Conservation (phyloP, 2,113 vertebrate genomes). For the Irena cyanogastra region DNA sequence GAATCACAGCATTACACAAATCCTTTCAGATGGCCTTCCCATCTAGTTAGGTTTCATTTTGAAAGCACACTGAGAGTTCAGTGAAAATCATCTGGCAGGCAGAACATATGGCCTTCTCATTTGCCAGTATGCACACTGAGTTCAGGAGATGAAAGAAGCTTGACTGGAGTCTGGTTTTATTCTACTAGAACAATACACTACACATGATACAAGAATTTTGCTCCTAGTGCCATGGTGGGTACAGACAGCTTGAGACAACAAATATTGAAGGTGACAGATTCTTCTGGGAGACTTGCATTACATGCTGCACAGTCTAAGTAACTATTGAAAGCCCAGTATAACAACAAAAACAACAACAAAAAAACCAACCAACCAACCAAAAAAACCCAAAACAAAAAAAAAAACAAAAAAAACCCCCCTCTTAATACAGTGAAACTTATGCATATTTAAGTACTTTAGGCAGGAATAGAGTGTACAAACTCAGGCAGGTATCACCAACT, state of each 20-base stretch:
- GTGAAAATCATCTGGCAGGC: neutral
- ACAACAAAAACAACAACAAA: too few relatives aligned
- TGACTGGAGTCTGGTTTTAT: neutral
- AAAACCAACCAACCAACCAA: too few relatives aligned
- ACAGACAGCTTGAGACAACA: neutral
- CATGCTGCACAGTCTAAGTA: neutral
- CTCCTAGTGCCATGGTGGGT: accelerated
- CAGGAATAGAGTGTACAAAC: neutral
- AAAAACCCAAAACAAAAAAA: too few relatives aligned
- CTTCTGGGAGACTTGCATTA: neutral
- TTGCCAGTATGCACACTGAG: neutral
- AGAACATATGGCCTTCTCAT: neutral
- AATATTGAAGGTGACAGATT: neutral
- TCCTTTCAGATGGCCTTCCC: neutral
- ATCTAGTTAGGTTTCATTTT: neutral
- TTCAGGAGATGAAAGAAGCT: neutral
- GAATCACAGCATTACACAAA: neutral
- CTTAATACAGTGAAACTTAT: neutral
- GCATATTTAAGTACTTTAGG: neutral
- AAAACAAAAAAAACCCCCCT: neutral
- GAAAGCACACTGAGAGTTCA: neutral
- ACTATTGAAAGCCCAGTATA: neutral
- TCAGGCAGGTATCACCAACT: neutral
- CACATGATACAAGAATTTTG: neutral
- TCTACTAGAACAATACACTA: neutral